These are phyloP conservation scores for Myotis daubentonii DNA, from an alignment of 2,797 vertebrate genomes.

Conservation along the genomic window DNA sequence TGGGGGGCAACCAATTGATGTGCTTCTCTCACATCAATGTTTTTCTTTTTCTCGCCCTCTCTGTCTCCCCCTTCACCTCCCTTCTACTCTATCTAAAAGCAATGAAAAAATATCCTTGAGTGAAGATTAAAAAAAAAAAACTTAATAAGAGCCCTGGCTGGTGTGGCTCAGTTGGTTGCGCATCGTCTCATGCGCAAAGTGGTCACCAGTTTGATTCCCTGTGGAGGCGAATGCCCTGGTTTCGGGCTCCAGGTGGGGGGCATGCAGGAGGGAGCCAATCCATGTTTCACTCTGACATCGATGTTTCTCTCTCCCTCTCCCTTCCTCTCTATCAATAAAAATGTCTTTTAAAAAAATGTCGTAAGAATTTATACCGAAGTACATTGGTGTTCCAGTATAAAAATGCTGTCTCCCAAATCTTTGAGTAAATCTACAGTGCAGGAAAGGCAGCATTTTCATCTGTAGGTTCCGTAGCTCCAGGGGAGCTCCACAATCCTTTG, in stretches of 20 bases:
- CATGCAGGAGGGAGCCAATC: too few relatives aligned
- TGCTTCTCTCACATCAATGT: neutral
- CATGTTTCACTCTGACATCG: too few relatives aligned
- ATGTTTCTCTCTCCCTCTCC: too few relatives aligned
- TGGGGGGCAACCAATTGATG: neutral
- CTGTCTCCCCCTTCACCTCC: too few relatives aligned
- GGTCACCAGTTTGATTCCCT: too few relatives aligned
- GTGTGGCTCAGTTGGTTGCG: too few relatives aligned
- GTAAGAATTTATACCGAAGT: slow-evolving; percentile 29
- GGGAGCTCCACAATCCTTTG: neutral
- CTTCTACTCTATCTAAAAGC: neutral
- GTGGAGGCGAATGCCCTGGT: too few relatives aligned
- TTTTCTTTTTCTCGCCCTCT: neutral
- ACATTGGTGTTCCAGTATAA: neutral
- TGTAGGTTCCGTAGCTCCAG: neutral
- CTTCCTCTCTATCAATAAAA: too few relatives aligned
- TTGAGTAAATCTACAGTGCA: neutral
- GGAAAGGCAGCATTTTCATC: neutral
- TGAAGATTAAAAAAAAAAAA: neutral
- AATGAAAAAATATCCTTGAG: neutral
- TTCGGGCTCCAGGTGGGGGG: too few relatives aligned
- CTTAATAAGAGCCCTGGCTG: too few relatives aligned
- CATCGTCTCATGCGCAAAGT: too few relatives aligned
- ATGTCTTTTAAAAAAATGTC: neutral
- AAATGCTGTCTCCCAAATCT: slow-evolving; percentile 17